Evolutionary conservation across 1,140 invertebrate genomes (phyloP), one percentile per base, ranked within the genome.

Genomic region (Halictus rubicundus): DNA sequence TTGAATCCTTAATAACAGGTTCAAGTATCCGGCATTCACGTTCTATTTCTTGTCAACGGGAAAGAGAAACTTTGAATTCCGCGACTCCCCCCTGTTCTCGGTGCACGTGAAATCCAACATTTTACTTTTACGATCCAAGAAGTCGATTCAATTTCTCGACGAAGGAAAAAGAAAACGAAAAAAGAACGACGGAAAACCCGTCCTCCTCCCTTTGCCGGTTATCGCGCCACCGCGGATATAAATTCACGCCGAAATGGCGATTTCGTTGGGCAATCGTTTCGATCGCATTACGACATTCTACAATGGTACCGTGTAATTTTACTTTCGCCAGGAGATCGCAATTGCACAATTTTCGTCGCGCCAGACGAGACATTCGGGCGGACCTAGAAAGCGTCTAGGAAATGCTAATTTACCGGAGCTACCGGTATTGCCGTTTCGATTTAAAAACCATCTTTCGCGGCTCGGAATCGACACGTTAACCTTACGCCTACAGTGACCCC

Each of bases 261-360:
- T 77, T 82, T 46, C 19, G 49, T 86, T 84, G 65, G 52, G 80
- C 72, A 84, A 86, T 78, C 82, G 63, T 63, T 75, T 65, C 70
- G 73, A 81, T 82, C 73, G 63, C 46, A 57, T 86, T 86, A 80
- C 69, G 64, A 77, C 80, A 84, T 63, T 46, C 68, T 63, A 87
- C 85, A 80, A 87, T 87, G 78, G 64, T 76, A 85, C 60, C 69
- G 57, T 83, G 69, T 59, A 86, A 86, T 87, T 87, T 85, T 77
- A 72, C 81, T 85, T 76, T 76, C 77, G 54, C 60, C 59, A 52
- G 39, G 68, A 82, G 83, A 82, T 85, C 80, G 61, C 72, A 76
- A 78, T 85, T 85, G 78, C 73, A 71, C 79, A 85, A 85, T 85
- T 84, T 84, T 85, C 84, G 82, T 81, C 82, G 79, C 74, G 82